phyloP scores from a whole-genome alignment of 2,797 vertebrate species.

The Nyctibius grandis region DNA sequence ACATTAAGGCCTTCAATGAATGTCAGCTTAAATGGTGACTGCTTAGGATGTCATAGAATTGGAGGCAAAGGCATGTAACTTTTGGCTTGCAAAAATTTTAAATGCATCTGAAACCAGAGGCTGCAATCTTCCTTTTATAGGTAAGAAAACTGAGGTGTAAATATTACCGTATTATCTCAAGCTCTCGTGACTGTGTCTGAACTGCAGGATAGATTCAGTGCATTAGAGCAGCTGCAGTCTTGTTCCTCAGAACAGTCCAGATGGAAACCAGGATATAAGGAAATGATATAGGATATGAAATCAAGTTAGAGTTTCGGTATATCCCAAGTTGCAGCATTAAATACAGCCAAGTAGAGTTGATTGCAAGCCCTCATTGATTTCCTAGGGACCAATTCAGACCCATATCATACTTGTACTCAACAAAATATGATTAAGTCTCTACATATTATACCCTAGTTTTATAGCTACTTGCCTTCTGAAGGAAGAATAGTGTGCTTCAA shows the following conservation, averaged over 20 bases:
- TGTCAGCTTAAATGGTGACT: neutral
- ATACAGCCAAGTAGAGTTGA: neutral
- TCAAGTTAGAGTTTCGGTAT: neutral
- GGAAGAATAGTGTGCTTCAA: neutral
- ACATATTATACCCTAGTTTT: neutral
- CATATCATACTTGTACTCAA: neutral
- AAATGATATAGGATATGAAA: neutral
- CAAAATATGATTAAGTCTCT: neutral
- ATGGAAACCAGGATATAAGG: neutral
- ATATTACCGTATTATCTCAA: neutral
- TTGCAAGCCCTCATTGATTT: neutral
- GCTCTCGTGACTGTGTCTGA: neutral
- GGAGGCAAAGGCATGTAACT: neutral
- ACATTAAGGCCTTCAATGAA: neutral
- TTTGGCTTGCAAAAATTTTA: neutral
- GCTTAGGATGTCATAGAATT: neutral
- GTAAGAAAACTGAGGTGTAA: neutral
- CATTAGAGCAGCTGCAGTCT: neutral
- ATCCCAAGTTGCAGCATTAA: neutral
- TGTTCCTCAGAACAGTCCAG: neutral
- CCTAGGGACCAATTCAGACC: neutral
- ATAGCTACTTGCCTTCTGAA: neutral
- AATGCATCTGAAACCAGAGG: neutral
- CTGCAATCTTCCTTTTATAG: neutral
- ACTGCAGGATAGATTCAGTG: neutral